These are phyloP conservation scores for Pocillopora damicornis DNA, from an alignment of 64 coral and sea anemone species.

Conservation along the genomic window DNA sequence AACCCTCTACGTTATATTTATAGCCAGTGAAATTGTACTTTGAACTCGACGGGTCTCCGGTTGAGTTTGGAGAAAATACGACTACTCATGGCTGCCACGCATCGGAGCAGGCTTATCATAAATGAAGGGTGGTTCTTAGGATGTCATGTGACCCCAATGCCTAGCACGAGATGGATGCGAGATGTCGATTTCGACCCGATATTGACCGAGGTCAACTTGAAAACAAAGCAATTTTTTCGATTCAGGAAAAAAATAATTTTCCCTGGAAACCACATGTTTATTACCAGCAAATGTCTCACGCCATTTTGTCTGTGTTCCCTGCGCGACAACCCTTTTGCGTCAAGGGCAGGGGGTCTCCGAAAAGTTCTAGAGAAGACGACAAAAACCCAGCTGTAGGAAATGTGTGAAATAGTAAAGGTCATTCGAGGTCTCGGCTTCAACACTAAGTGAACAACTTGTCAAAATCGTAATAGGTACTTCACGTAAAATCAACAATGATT, in stretches of 20 bases:
- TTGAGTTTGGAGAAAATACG: conserved; percentile 44
- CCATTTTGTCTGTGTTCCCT: not conserved
- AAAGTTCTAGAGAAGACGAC: not conserved
- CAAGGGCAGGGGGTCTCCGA: not conserved
- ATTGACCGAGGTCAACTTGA: too few species aligned
- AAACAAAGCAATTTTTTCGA: too few species aligned
- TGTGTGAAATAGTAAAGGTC: conserved; percentile 1
- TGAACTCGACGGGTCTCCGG: conserved; percentile 61
- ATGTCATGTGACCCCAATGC: conserved; percentile 21
- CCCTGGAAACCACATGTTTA: too few species aligned
- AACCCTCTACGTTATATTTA: conserved; percentile 68
- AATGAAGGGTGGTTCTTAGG: conserved; percentile 20
- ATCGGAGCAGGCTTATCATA: not conserved
- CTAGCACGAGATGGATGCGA: not conserved
- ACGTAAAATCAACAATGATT: too few species aligned
- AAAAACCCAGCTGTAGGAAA: not conserved
- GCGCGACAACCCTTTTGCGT: not conserved
- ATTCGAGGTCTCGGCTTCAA: conserved; percentile 10
- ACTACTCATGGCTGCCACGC: conserved; percentile 36
- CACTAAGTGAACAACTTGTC: not conserved
- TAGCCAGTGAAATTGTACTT: conserved; percentile 64
- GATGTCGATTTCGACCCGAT: not conserved
- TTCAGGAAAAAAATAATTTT: too few species aligned
- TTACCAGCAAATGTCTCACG: not conserved
- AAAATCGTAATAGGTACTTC: too few species aligned